Percentiles rank a stretch among this genome's conserved stretches.
phyloP scores from a whole-genome alignment of 2,888 invertebrate species.

The Epirrhoe tristata region DNA sequence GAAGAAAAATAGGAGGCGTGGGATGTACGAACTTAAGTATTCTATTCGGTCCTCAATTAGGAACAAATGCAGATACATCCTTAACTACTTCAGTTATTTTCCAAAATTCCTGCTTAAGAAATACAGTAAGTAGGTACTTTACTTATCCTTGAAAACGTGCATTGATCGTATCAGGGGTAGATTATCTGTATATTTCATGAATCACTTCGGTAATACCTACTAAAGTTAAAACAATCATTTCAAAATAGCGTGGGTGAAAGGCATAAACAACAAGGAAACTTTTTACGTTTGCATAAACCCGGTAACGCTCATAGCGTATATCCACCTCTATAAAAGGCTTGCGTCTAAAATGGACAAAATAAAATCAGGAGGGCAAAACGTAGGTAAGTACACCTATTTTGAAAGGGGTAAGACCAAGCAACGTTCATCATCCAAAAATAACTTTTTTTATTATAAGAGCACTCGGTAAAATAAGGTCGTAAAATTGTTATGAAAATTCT shows the following conservation, averaged over 20 bases:
- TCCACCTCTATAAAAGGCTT: slow-evolving; percentile 35
- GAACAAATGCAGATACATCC: slow-evolving; percentile 7
- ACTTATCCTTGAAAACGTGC: not conserved
- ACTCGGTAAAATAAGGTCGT: slow-evolving; percentile 45
- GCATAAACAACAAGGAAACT: slow-evolving; percentile 21
- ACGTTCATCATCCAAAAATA: slow-evolving; percentile 48
- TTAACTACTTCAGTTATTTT: slow-evolving; percentile 1
- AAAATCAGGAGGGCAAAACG: slow-evolving; percentile 45
- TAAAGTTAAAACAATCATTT: slow-evolving; percentile 25
- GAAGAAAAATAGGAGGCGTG: slow-evolving; percentile 45
- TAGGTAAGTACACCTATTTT: too few species aligned
- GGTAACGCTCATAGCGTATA: slow-evolving; percentile 26
- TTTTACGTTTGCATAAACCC: slow-evolving; percentile 37
- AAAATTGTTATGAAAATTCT: slow-evolving; percentile 46
- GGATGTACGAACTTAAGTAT: slow-evolving; percentile 39
- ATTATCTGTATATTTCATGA: too few species aligned
- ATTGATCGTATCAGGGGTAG: not conserved
- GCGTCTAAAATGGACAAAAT: slow-evolving; percentile 49
- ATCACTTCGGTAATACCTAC: too few species aligned
- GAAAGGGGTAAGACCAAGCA: slow-evolving; percentile 41
- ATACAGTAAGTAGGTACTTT: not conserved
- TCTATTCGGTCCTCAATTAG: slow-evolving; percentile 28
- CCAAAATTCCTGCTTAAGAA: not conserved
- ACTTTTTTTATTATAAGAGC: slow-evolving; percentile 53
- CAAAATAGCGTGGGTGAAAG: slow-evolving; percentile 22